Conservation (phyloP, 1,140 invertebrate species). For the Camponotus floridanus region DNA sequence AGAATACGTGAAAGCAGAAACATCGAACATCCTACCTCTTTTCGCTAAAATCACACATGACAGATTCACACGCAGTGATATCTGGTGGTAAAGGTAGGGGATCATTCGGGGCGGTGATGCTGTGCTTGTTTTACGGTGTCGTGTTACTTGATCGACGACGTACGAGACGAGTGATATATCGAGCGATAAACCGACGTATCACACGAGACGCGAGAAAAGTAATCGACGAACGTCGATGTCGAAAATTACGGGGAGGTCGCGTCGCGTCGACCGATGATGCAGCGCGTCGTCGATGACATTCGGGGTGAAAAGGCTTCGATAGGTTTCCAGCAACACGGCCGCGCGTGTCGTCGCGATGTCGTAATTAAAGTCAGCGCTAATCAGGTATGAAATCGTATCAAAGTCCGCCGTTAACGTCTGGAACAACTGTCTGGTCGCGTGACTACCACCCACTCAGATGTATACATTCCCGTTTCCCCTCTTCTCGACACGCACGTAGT, state of each 20-base stretch:
- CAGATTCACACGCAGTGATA: conserved; percentile 60
- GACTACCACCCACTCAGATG: conserved; percentile 41
- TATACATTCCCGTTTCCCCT: neutral
- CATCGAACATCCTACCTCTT: conserved; percentile 63
- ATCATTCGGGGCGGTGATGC: conserved; percentile 33
- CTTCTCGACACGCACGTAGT: conserved; percentile 34
- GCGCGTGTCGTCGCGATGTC: conserved; percentile 40
- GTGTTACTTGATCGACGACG: neutral
- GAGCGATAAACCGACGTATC: neutral
- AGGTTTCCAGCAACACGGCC: conserved; percentile 35
- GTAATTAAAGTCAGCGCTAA: conserved; percentile 68
- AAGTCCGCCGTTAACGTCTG: conserved; percentile 52
- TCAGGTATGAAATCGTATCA: conserved; percentile 66
- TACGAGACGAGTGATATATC: neutral
- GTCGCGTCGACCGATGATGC: neutral
- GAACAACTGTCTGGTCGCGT: conserved; percentile 64
- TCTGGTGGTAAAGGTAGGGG: conserved; percentile 16
- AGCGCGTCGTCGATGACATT: neutral
- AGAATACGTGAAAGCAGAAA: conserved; percentile 63
- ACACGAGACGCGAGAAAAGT: conserved; percentile 1
- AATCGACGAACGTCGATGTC: neutral
- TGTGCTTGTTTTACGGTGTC: conserved; percentile 5
- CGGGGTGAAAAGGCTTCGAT: neutral
- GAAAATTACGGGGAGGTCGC: neutral
- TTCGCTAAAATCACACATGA: conserved; percentile 53